Evolutionary conservation across 2,888 invertebrate species (phyloP), one percentile per base, ranked within the genome.

Genomic region (Hyposoter dolosus): DNA sequence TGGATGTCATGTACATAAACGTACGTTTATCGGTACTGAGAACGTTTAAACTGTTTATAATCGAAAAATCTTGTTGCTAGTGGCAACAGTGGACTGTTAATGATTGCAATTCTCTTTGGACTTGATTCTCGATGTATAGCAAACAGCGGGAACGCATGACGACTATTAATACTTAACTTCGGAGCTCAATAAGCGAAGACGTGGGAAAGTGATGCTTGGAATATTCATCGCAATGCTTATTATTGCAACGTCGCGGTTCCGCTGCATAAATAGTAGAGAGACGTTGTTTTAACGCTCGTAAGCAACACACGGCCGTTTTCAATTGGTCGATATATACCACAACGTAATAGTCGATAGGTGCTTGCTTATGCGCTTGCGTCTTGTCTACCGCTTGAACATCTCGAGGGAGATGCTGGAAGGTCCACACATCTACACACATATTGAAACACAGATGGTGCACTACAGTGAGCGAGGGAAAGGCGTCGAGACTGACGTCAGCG

Each of bases 401-500:
- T 90, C 87, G 84, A 87, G 90, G 87, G 90, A 91, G 91, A 91
- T 91, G 91, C 91, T 91, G 91, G 90, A 92, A 91, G 90, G 90
- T 91, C 88, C 89, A 88, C 86, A 75, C 69, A 50, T 60, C 45
- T 15, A 50, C 47, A 71, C 40, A 40, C 17, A 65, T 50, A 60
- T 40, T 35, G 1, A 40, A 17, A 35, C 32, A 60, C 32, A 43
- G 35, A 56, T 32, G n/a, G 53, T 15, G 35, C 32, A 40, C 79
- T 35, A 23, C 66, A 85, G 35, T 83, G 53, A 72, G 81, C 89
- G 90, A 92, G 92, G 90, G 93, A 92, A 93, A 92, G 92, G 92
- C 91, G 87, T 88, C 78, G 84, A 35, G 69, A 80, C 83, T 93
- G 93, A 93, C 93, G 93, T 93, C 93, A 93, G 87, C 90, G 32